Percentiles rank a stretch among this genome's conserved stretches.
These are phyloP conservation scores for Anoplophora glabripennis DNA, from an alignment of 1,140 invertebrate species.

Conservation along the genomic window DNA sequence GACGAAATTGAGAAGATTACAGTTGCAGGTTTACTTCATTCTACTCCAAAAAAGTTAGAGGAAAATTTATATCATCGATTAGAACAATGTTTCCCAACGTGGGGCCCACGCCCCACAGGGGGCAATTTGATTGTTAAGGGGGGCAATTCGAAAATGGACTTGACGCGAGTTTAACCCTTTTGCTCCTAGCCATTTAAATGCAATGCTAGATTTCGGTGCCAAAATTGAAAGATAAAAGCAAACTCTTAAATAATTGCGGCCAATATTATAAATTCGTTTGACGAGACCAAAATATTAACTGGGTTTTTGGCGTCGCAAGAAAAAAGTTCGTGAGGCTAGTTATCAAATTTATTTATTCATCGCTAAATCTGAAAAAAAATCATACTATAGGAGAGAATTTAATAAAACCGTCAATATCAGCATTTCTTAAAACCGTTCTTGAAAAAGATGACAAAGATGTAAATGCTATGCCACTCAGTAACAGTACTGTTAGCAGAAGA, in stretches of 20 bases:
- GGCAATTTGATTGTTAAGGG: conserved; percentile 5
- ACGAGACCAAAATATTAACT: conserved; percentile 8
- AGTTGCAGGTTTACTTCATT: no score
- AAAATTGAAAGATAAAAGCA: conserved; percentile 7
- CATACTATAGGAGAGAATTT: conserved; percentile 21
- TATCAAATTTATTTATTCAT: conserved; percentile 21
- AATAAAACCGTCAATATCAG: conserved; percentile 22
- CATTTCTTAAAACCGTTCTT: conserved; percentile 35
- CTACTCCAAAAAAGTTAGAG: no score
- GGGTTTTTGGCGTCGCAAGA: conserved; percentile 1
- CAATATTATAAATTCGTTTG: conserved; percentile 3
- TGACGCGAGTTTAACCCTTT: no score
- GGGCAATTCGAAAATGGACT: conserved; percentile 14
- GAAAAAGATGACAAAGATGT: conserved; percentile 14
- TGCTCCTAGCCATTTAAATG: conserved; percentile 3
- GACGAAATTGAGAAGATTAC: no score
- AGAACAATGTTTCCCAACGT: conserved; percentile 12
- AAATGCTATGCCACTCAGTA: conserved; percentile 28
- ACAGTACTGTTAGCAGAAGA: conserved; percentile 31
- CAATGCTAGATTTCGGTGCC: conserved; percentile 4
- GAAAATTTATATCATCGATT: no score
- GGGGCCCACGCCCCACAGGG: conserved; percentile 14
- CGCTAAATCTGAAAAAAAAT: conserved; percentile 18
- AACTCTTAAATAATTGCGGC: conserved; percentile 2
- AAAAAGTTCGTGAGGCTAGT: no score